phyloP scores from a whole-genome alignment of 2,797 vertebrate species.

The Heterohyrax brucei region DNA sequence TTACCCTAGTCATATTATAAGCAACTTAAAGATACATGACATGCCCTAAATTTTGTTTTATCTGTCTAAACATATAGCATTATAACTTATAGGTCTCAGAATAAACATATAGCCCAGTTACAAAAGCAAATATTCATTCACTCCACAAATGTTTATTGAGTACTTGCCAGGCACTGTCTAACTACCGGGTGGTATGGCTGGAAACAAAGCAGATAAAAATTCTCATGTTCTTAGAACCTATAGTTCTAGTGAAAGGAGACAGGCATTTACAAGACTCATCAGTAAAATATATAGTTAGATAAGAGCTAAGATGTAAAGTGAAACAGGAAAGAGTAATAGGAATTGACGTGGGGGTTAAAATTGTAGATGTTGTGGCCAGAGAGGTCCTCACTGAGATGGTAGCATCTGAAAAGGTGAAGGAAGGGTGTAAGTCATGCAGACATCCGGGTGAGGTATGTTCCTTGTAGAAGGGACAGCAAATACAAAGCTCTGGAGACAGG shows the following conservation, averaged over 20 bases:
- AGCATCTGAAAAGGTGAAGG: conserved; percentile 4
- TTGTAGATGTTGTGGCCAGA: not conserved
- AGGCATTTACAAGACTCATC: conserved; percentile 41
- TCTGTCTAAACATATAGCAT: not conserved
- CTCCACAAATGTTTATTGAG: conserved; percentile 30
- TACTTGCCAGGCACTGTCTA: not conserved
- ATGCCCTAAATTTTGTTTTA: conserved; percentile 51
- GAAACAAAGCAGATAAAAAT: conserved; percentile 27
- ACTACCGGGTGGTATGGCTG: not conserved
- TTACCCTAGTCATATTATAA: conserved; percentile 59
- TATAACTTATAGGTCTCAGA: not conserved
- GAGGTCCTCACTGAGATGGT: not conserved
- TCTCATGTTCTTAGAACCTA: conserved; percentile 13
- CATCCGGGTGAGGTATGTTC: not conserved
- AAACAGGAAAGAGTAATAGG: conserved; percentile 16
- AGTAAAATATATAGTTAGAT: not conserved
- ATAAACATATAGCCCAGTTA: conserved; percentile 28
- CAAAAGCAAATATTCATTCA: conserved; percentile 40
- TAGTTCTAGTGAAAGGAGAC: conserved; percentile 19
- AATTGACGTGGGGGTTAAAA: not conserved
- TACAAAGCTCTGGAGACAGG: not conserved
- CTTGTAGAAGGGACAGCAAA: not conserved
- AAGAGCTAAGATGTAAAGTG: conserved; percentile 47
- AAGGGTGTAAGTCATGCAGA: not conserved
- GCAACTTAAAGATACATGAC: not conserved